Evolutionary conservation across 2,113 vertebrate species (phyloP).

Genomic region (Antechinus stuartii): DNA sequence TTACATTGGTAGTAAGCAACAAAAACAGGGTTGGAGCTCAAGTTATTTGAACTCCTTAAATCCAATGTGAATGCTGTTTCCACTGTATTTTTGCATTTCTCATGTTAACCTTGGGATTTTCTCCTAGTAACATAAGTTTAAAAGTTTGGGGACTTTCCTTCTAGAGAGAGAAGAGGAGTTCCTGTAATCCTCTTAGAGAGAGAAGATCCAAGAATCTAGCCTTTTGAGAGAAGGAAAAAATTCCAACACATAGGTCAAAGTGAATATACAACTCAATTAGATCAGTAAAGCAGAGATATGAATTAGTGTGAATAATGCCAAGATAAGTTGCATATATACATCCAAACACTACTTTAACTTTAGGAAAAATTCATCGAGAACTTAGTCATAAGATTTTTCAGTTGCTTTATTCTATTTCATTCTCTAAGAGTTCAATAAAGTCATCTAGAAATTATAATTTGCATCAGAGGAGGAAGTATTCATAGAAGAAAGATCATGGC

Average conservation of each 20-base stretch:
- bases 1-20: not conserved
- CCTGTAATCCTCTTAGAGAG: not conserved
- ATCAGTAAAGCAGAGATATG: not conserved
- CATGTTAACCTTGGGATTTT: not conserved
- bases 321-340: not conserved
- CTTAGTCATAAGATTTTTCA: not conserved
- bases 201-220: not conserved
- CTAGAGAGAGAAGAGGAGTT: not conserved
- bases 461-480: not conserved
- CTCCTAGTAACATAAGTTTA: not conserved
- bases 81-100: not conserved
- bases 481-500: not conserved
- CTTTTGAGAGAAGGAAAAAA: not conserved
- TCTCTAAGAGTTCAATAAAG: not conserved
- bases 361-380: not conserved
- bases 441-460: not conserved
- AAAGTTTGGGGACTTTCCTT: not conserved
- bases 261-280: not conserved
- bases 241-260: not conserved
- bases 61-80: not conserved
- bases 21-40: not conserved
- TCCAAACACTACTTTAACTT: not conserved
- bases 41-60: not conserved
- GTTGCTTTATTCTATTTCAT: not conserved
- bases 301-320: not conserved